Conservation (phyloP, 1,140 invertebrate genomes). For the Solenopsis fugax region DNA sequence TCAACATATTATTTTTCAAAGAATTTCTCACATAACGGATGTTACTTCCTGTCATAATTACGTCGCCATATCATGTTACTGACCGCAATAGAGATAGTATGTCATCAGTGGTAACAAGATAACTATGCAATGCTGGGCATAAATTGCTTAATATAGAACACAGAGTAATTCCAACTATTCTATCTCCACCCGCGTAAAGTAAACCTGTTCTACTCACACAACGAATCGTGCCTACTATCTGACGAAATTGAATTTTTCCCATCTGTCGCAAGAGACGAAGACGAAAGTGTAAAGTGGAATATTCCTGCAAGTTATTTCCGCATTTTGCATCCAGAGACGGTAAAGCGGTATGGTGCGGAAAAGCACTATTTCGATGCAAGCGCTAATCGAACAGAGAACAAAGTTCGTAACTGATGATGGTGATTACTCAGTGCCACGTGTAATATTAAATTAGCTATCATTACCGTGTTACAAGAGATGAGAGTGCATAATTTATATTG, state of each 20-base stretch:
- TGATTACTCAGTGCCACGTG: slow-evolving; percentile 70
- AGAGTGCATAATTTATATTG: slow-evolving; percentile 56
- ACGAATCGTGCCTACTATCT: slow-evolving; percentile 21
- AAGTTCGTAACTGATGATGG: slow-evolving; percentile 65
- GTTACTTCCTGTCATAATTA: slow-evolving; percentile 40
- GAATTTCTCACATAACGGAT: slow-evolving; percentile 21
- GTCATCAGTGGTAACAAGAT: slow-evolving; percentile 52
- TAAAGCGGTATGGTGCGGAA: neutral
- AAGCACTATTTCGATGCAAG: slow-evolving; percentile 2
- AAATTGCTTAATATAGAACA: slow-evolving; percentile 51
- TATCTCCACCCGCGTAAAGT: slow-evolving; percentile 15
- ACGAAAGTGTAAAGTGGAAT: slow-evolving; percentile 42
- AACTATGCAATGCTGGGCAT: slow-evolving; percentile 39
- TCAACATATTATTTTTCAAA: neutral
- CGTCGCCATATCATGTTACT: slow-evolving; percentile 31
- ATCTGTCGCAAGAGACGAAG: neutral
- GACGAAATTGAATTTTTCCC: slow-evolving; percentile 66
- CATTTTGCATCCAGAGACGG: slow-evolving; percentile 6
- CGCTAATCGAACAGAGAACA: slow-evolving; percentile 22
- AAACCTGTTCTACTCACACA: slow-evolving; percentile 9
- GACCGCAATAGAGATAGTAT: slow-evolving; percentile 22
- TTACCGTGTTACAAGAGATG: slow-evolving; percentile 50
- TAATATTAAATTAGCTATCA: slow-evolving; percentile 71
- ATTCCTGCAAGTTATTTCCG: slow-evolving; percentile 45
- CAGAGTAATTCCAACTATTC: slow-evolving; percentile 53